phyloP scores from a whole-genome alignment of 1,140 invertebrate species.

The Nymphalis io region DNA sequence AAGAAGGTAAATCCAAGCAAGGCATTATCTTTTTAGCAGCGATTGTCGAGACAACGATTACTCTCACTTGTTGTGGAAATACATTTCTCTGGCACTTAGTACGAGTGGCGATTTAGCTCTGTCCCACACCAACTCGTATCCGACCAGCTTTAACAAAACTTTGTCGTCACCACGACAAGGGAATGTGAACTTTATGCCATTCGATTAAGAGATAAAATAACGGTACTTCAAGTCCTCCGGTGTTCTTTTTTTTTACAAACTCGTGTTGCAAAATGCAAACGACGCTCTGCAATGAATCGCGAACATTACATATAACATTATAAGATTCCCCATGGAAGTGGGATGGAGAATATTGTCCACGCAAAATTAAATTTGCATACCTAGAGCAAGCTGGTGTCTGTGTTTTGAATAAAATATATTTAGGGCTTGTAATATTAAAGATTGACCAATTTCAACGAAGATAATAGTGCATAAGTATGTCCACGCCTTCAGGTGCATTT shows the following conservation, averaged over 20 bases:
- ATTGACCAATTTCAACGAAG: no score
- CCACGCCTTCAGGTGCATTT: no score
- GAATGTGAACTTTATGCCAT: slow-evolving; percentile 57
- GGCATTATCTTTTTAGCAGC: slow-evolving; percentile 31
- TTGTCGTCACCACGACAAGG: slow-evolving; percentile 33
- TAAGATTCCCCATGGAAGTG: slow-evolving; percentile 41
- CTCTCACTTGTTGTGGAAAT: slow-evolving; percentile 75
- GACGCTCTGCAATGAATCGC: slow-evolving; percentile 51
- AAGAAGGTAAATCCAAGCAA: slow-evolving; percentile 13
- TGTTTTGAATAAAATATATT: no score
- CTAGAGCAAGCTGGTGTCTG: no score
- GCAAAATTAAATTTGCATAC: neutral
- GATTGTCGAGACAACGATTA: slow-evolving; percentile 56
- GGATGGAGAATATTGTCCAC: slow-evolving; percentile 11
- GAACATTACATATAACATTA: slow-evolving; percentile 46
- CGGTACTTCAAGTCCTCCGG: neutral
- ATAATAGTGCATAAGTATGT: no score
- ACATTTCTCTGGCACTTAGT: slow-evolving; percentile 73
- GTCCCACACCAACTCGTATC: slow-evolving; percentile 53
- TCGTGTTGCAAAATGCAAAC: slow-evolving; percentile 63
- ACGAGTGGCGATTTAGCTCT: slow-evolving; percentile 74
- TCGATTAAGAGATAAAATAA: slow-evolving; percentile 29
- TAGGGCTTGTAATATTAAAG: no score
- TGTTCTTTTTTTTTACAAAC: slow-evolving; percentile 49
- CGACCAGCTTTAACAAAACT: slow-evolving; percentile 30